A percentile compares a stretch with the other conserved stretches of the same genome.
These are phyloP conservation scores for Carollia perspicillata DNA, from an alignment of 2,113 vertebrate species.

Conservation along the genomic window DNA sequence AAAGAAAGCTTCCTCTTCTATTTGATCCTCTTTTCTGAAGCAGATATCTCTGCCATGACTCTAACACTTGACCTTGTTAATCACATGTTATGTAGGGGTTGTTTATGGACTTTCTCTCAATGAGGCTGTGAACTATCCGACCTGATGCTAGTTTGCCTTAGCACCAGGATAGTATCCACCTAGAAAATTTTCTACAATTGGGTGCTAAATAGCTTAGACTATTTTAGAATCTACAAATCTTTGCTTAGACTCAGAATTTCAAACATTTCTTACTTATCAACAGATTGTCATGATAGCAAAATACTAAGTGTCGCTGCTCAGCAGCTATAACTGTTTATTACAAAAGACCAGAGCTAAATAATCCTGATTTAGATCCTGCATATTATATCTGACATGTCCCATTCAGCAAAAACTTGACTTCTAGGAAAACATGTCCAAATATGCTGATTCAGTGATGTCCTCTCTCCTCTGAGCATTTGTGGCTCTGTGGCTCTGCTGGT, in stretches of 20 bases:
- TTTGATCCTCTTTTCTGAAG: not conserved
- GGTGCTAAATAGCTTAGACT: not conserved
- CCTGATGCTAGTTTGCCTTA: not conserved
- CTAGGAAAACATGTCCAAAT: fast-evolving
- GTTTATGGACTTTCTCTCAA: not conserved
- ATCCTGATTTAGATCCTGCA: not conserved
- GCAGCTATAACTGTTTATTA: not conserved
- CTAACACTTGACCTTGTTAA: not conserved
- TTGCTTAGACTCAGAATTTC: not conserved
- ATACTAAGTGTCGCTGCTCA: fast-evolving
- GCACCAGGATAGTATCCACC: not conserved
- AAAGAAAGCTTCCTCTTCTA: not conserved
- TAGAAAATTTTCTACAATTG: not conserved
- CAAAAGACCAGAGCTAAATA: not conserved
- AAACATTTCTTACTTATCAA: not conserved
- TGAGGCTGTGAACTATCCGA: not conserved
- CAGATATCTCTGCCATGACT: not conserved
- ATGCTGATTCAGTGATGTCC: fast-evolving
- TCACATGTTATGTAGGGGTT: fast-evolving
- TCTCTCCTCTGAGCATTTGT: not conserved
- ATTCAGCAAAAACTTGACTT: not conserved
- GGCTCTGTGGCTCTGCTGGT: not conserved
- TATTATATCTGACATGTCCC: not conserved
- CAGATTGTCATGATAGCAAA: not conserved
- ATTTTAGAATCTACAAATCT: not conserved